Evolutionary conservation across 2,113 vertebrate species (phyloP).

Genomic region (Stegastes partitus): DNA sequence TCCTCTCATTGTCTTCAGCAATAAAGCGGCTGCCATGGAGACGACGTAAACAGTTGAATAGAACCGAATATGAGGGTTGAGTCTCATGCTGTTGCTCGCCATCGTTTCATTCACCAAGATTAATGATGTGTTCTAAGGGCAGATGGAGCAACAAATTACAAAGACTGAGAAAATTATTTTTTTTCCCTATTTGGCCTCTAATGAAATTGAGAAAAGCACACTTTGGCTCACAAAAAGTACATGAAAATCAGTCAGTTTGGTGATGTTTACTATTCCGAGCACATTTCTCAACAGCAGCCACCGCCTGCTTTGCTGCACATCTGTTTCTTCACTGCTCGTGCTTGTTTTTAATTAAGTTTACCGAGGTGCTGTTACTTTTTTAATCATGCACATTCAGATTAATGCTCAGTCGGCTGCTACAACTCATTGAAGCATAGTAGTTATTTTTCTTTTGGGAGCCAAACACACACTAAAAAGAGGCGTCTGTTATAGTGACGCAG

Average conservation of each 20-base stretch:
- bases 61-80: constrained; percentile 85
- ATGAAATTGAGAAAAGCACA: constrained; percentile 62
- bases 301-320: constrained; percentile 74
- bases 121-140: constrained; percentile 84
- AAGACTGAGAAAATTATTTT: constrained; percentile 39
- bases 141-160: constrained; percentile 77
- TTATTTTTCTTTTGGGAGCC: constrained; percentile 48
- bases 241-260: constrained; percentile 53
- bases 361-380: constrained; percentile 67
- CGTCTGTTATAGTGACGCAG: constrained; percentile 20
- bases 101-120: constrained; percentile 81
- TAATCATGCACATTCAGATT: constrained; percentile 78
- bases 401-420: constrained; percentile 65
- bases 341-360: constrained; percentile 82
- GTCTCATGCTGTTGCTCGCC: constrained; percentile 83
- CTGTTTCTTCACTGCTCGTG: constrained; percentile 68
- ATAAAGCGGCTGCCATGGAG: constrained; percentile 83
- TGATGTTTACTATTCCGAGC: constrained; percentile 66
- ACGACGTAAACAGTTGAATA: constrained; percentile 84
- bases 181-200: constrained; percentile 42
- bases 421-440: constrained; percentile 56
- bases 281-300: constrained; percentile 71
- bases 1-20: constrained; percentile 85
- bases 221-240: constrained; percentile 42
- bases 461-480: constrained; percentile 35